Conservation (phyloP, 1,140 invertebrate species). For the Phortica variegata region DNA sequence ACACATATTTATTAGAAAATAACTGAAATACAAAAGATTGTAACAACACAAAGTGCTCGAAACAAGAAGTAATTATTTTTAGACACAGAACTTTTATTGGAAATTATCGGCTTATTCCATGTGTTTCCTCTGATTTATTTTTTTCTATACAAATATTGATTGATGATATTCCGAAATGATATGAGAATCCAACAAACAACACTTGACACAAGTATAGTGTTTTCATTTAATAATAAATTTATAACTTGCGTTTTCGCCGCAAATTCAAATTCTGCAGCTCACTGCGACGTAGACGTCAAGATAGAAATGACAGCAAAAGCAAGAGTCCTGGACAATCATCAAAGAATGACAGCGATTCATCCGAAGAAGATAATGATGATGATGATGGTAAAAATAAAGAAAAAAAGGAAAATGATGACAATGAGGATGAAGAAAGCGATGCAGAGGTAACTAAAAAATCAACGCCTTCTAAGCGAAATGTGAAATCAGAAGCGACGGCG, state of each 20-base stretch:
- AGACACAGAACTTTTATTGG: too few species aligned
- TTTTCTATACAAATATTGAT: too few species aligned
- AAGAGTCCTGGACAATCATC: constrained; percentile 6
- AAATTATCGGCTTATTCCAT: too few species aligned
- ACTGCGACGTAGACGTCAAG: constrained; percentile 48
- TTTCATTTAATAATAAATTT: constrained; percentile 8
- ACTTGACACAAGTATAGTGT: too few species aligned
- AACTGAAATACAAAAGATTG: too few species aligned
- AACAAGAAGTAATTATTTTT: too few species aligned
- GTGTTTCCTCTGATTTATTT: too few species aligned
- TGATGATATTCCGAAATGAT: too few species aligned
- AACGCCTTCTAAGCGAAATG: constrained; percentile 28
- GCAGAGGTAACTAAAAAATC: constrained; percentile 32
- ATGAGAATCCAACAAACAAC: too few species aligned
- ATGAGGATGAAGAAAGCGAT: constrained; percentile 31
- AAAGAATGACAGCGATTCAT: constrained; percentile 38
- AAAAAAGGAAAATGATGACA: constrained; percentile 23
- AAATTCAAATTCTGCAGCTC: constrained; percentile 47
- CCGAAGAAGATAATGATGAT: constrained; percentile 21
- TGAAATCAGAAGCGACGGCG: constrained; percentile 46
- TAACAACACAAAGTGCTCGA: too few species aligned
- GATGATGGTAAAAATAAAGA: constrained; percentile 41
- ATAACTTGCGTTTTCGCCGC: constrained; percentile 35
- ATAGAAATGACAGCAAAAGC: constrained; percentile 44
- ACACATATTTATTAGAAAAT: too few species aligned